Percentiles rank a stretch among this genome's conserved stretches.
Evolutionary conservation across 2,797 vertebrate species (phyloP).

Genomic region (Cottoperca gobio): DNA sequence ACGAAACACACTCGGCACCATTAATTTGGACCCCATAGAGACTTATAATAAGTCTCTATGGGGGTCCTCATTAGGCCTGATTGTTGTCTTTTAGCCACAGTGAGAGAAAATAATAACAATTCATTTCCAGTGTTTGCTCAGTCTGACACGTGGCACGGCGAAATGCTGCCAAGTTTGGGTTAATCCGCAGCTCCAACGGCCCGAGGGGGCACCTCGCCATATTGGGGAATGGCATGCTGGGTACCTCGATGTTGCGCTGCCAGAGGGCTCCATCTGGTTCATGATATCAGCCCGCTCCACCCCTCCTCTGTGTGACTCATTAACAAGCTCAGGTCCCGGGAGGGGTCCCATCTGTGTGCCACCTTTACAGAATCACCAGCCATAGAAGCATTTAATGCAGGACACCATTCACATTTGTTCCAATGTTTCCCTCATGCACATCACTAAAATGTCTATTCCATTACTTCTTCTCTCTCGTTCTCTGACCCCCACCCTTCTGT

Average conservation of each 20-base stretch:
- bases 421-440: conserved; percentile 17
- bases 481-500: not conserved
- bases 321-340: conserved; percentile 62
- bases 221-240: conserved; percentile 65
- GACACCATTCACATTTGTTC: conserved; percentile 32
- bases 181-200: conserved; percentile 60
- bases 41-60: conserved; percentile 31
- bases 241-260: conserved; percentile 50
- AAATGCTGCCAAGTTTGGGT: conserved; percentile 53
- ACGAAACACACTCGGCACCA: not conserved
- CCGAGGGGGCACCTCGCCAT: conserved; percentile 51
- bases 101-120: conserved; percentile 34
- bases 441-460: conserved; percentile 14
- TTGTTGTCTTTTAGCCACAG: conserved; percentile 34
- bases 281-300: conserved; percentile 55
- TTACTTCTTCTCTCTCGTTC: not conserved
- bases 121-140: conserved; percentile 48
- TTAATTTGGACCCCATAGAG: conserved; percentile 47
- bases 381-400: conserved; percentile 51
- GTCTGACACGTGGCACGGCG: conserved; percentile 28
- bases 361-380: conserved; percentile 69
- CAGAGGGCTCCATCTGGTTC: conserved; percentile 69
- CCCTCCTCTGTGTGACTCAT: conserved; percentile 62
- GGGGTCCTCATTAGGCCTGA: conserved; percentile 37
- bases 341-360: conserved; percentile 73